Percentiles rank a stretch among this genome's conserved stretches.
phyloP scores from a whole-genome alignment of 2,888 invertebrate genomes.

The Tenthredo amoena region DNA sequence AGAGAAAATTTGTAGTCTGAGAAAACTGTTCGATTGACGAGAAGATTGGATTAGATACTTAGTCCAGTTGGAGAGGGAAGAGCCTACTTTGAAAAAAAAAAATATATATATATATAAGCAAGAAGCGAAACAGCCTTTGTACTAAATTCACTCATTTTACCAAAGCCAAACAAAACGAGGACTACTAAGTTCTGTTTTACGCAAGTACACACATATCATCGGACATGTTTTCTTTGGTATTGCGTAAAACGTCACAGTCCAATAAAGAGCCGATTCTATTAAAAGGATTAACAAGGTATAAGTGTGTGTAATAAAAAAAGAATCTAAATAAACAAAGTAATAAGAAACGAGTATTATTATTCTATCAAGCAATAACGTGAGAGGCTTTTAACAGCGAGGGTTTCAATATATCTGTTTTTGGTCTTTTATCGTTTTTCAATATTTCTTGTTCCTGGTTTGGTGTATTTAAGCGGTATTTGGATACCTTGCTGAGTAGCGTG shows the following conservation, averaged over 20 bases:
- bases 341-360: not conserved
- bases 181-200: not conserved
- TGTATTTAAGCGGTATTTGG: constrained; percentile 76
- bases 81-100: too few species aligned
- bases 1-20: not conserved
- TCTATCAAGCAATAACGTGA: not conserved
- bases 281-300: not conserved
- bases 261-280: not conserved
- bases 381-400: not conserved
- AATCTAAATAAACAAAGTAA: not conserved
- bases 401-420: not conserved
- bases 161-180: not conserved
- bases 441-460: constrained; percentile 71
- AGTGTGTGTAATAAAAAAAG: not conserved
- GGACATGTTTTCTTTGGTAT: not conserved
- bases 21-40: too few species aligned
- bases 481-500: constrained; percentile 77
- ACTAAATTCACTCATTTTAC: not conserved
- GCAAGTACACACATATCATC: not conserved
- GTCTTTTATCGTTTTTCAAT: not conserved
- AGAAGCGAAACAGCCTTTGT: not conserved
- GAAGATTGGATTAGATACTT: too few species aligned
- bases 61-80: too few species aligned
- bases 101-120: not conserved
- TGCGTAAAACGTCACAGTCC: not conserved